Conservation (phyloP, 2,797 vertebrate genomes). For the Pseudocheirus occidentalis region DNA sequence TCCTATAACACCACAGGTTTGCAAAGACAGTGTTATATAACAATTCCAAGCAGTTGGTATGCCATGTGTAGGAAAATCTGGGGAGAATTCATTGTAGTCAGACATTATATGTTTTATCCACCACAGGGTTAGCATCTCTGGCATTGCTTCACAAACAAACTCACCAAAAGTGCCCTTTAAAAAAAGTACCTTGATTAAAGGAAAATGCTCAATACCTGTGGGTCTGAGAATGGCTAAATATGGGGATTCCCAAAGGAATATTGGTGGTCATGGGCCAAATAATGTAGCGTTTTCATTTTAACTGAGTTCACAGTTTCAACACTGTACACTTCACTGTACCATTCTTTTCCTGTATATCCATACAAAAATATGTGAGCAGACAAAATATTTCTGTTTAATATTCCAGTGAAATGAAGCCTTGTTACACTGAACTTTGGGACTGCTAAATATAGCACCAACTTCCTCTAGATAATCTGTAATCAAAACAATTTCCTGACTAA, state of each 20-base stretch:
- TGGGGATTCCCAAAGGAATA: constrained; percentile 33
- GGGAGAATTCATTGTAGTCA: neutral
- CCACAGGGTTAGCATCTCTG: neutral
- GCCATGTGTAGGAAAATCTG: constrained; percentile 9
- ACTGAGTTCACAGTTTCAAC: neutral
- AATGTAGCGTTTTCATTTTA: constrained; percentile 39
- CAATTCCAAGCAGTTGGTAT: neutral
- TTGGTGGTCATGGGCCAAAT: constrained; percentile 4
- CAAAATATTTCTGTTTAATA: constrained; percentile 37
- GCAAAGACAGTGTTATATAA: constrained; percentile 21
- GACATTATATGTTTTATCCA: constrained; percentile 27
- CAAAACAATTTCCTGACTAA: constrained; percentile 30
- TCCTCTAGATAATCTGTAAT: constrained; percentile 38
- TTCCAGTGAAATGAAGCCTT: constrained; percentile 50
- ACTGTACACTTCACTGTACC: neutral
- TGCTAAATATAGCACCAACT: constrained; percentile 2
- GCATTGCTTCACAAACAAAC: constrained; percentile 15
- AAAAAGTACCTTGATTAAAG: constrained; percentile 36
- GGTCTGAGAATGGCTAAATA: constrained; percentile 23
- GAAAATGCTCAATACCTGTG: constrained; percentile 6
- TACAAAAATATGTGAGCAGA: neutral
- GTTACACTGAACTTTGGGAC: neutral
- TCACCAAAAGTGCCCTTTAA: constrained; percentile 25
- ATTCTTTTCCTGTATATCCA: constrained; percentile 28
- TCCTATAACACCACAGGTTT: constrained; percentile 14